Percentiles rank a stretch among this genome's conserved stretches.
Conservation (phyloP, 2,113 vertebrate species). For the Todiramphus saurophagus region DNA sequence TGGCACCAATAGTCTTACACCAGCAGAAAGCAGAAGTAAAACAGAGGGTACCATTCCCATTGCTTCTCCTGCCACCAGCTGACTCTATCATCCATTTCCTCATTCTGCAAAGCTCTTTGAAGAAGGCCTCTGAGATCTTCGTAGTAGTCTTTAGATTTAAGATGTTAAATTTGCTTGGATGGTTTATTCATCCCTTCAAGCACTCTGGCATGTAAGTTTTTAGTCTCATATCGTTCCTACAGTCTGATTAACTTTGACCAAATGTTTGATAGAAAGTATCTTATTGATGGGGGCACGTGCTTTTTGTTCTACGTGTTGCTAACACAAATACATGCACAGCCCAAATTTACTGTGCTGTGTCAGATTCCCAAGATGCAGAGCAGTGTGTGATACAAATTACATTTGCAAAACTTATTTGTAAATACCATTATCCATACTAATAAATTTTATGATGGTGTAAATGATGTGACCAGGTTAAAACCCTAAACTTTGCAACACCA, state of each 20-base stretch:
- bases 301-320: not conserved
- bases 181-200: not conserved
- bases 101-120: not conserved
- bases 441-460: not conserved
- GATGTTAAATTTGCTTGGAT: not conserved
- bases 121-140: not conserved
- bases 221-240: not conserved
- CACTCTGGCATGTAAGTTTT: not conserved
- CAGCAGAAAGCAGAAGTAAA: not conserved
- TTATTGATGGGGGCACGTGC: not conserved
- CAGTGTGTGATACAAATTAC: not conserved
- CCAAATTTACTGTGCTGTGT: not conserved
- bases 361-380: not conserved
- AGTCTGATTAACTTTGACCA: not conserved
- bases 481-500: not conserved
- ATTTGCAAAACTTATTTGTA: not conserved
- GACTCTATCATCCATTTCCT: not conserved
- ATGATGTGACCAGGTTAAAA: not conserved
- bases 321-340: not conserved
- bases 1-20: not conserved
- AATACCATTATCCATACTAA: not conserved
- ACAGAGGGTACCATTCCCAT: not conserved
- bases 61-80: not conserved
- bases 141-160: not conserved
- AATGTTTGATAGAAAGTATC: not conserved